Percentiles rank a stretch among this genome's conserved stretches.
phyloP scores from a whole-genome alignment of 2,797 vertebrate species.

The Clarias fuscus region DNA sequence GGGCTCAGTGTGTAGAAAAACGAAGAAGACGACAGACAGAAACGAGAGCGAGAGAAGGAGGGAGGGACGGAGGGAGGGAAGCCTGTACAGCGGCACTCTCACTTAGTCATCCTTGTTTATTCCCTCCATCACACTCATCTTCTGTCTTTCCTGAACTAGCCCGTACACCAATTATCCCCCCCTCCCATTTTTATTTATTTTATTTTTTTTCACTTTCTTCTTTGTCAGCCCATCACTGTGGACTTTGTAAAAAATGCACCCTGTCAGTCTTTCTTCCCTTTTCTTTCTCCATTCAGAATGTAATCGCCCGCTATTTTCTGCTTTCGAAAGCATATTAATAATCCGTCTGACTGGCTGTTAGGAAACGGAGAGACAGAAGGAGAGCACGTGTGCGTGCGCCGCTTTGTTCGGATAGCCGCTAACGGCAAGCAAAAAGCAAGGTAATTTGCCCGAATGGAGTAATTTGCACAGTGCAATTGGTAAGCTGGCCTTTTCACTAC shows the following conservation, averaged over 20 bases:
- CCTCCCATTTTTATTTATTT: conserved; percentile 48
- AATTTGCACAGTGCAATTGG: conserved; percentile 64
- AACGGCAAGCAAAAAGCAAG: conserved; percentile 53
- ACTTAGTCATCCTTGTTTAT: conserved; percentile 29
- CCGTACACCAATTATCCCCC: conserved; percentile 40
- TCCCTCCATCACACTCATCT: conserved; percentile 60
- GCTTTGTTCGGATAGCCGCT: conserved; percentile 62
- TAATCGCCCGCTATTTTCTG: conserved; percentile 68
- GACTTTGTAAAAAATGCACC: conserved; percentile 57
- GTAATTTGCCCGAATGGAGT: conserved; percentile 67
- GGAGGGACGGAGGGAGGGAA: conserved; percentile 12
- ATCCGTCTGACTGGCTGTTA: conserved; percentile 66
- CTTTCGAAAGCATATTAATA: conserved; percentile 71
- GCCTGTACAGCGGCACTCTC: background rate
- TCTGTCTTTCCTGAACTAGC: conserved; percentile 48
- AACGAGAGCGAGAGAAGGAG: conserved; percentile 8
- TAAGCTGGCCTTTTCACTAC: conserved; percentile 48
- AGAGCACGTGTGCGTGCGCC: conserved; percentile 37
- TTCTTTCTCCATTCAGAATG: conserved; percentile 62
- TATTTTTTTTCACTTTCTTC: conserved; percentile 30
- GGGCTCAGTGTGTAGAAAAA: conserved; percentile 26
- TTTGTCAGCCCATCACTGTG: conserved; percentile 60
- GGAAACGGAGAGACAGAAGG: background rate
- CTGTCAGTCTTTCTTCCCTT: conserved; percentile 67
- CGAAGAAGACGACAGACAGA: conserved; percentile 13